Conservation (phyloP, 1,140 invertebrate genomes). For the Grapholita molesta region DNA sequence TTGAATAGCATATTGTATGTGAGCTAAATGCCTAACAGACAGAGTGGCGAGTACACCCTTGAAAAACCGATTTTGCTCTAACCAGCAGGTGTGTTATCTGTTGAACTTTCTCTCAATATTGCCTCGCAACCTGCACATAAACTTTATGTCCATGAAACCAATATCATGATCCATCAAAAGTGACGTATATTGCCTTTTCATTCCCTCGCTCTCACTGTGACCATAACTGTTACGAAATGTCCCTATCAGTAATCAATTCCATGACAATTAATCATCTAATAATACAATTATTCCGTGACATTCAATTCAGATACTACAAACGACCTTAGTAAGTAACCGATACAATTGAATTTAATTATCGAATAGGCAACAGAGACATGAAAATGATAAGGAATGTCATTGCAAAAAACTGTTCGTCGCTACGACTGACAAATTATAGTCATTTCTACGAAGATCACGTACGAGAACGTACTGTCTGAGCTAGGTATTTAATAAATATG, state of each 20-base stretch:
- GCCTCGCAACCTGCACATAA: neutral
- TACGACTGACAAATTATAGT: no score
- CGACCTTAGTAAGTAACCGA: neutral
- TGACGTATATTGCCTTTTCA: neutral
- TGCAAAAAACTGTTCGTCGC: neutral
- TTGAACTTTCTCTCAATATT: neutral
- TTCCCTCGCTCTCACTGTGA: neutral
- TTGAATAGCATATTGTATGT: no score
- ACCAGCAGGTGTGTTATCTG: neutral
- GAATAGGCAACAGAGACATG: neutral
- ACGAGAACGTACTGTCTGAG: no score
- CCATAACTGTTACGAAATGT: neutral
- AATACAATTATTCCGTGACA: conserved; percentile 12
- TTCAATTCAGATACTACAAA: neutral
- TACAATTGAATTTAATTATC: conserved; percentile 9
- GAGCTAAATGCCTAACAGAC: no score
- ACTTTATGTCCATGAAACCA: neutral
- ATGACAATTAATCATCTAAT: conserved; percentile 7
- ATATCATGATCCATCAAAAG: neutral
- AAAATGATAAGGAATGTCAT: neutral
- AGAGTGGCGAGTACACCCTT: no score
- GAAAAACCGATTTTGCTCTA: neutral
- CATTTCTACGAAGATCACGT: no score
- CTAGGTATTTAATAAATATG: no score
- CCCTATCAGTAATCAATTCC: conserved; percentile 1